phyloP scores from a whole-genome alignment of 1,140 invertebrate species.

The Cotesia vestalis region DNA sequence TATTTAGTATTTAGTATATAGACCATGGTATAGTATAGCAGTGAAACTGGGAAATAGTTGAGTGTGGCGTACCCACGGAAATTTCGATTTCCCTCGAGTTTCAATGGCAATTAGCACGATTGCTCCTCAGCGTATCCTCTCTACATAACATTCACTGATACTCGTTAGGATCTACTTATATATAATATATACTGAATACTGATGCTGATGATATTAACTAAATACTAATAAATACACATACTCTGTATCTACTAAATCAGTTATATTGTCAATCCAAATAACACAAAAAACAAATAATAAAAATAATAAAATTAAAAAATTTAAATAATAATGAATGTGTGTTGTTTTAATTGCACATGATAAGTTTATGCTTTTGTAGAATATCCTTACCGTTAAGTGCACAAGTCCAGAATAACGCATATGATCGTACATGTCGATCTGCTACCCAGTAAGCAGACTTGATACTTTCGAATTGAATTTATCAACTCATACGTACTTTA shows the following conservation, averaged over 20 bases:
- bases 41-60: no score
- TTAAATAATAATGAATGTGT: not conserved
- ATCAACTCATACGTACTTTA: conserved; percentile 25
- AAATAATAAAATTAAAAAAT: no score
- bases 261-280: no score
- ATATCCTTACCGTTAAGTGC: not conserved
- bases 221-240: not conserved
- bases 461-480: conserved; percentile 12
- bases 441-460: not conserved
- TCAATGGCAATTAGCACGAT: conserved; percentile 29
- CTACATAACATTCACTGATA: conserved; percentile 5
- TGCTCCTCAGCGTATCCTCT: conserved; percentile 14
- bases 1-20: no score
- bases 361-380: conserved; percentile 11
- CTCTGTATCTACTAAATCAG: no score
- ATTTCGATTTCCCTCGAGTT: conserved; percentile 29
- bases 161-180: not conserved
- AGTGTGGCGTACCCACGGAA: conserved; percentile 12
- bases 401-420: not conserved
- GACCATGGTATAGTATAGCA: no score
- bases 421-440: conserved; percentile 27
- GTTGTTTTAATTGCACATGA: conserved; percentile 18
- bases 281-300: no score
- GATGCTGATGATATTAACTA: not conserved
- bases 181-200: not conserved